Evolutionary conservation across 2,113 vertebrate genomes (phyloP).

Genomic region (Setophaga kirtlandii): DNA sequence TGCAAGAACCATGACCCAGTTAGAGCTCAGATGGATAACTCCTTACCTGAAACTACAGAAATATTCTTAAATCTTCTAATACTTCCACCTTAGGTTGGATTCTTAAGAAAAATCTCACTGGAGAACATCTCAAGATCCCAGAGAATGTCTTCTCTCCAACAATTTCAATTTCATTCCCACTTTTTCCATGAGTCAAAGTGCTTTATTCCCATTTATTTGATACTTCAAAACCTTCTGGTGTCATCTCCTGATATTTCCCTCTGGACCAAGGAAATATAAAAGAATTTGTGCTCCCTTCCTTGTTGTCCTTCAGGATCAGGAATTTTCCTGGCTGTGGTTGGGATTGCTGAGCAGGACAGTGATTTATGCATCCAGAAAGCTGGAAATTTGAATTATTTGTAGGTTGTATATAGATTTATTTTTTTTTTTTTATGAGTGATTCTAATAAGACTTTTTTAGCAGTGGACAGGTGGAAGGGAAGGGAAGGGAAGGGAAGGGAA

Average conservation of each 20-base stretch:
- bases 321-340: background rate
- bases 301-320: conserved; percentile 22
- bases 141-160: background rate
- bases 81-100: background rate
- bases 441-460: too few relatives aligned
- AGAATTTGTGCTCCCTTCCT: background rate
- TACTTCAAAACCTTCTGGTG: background rate
- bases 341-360: background rate
- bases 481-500: too few relatives aligned
- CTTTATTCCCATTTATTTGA: background rate
- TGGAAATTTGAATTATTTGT: conserved; percentile 47
- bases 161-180: background rate
- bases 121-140: background rate
- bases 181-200: background rate
- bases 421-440: background rate
- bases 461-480: too few relatives aligned
- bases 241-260: background rate
- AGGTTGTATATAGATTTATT: background rate
- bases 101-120: background rate
- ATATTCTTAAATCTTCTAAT: background rate
- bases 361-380: conserved; percentile 18
- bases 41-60: background rate
- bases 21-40: conserved; percentile 1
- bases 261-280: background rate
- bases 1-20: background rate